Evolutionary conservation across 2,797 vertebrate species (phyloP).

Genomic region (Ptychobarbus kaznakovi): DNA sequence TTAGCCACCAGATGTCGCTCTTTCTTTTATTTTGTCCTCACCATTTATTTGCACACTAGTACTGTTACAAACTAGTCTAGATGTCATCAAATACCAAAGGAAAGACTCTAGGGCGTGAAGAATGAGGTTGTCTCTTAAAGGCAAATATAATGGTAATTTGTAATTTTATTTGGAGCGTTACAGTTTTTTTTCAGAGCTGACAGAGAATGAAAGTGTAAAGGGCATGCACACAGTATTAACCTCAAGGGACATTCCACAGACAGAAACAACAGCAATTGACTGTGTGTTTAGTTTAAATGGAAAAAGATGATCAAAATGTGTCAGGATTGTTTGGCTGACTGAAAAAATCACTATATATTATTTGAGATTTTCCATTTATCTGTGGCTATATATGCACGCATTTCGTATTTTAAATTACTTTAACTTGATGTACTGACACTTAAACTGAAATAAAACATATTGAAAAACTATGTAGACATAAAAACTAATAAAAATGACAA

Average conservation of each 20-base stretch:
- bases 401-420: not conserved
- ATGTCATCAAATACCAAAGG: not conserved
- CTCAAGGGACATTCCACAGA: constrained; percentile 26
- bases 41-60: not conserved
- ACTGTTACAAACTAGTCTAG: not conserved
- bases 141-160: not conserved
- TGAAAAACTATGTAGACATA: not conserved
- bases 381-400: too few relatives aligned
- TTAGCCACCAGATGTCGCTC: constrained; percentile 19
- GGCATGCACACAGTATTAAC: constrained; percentile 6
- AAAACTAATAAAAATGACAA: not conserved
- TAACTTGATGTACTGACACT: not conserved
- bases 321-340: not conserved
- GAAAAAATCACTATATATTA: not conserved
- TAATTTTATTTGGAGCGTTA: not conserved
- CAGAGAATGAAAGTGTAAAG: constrained; percentile 6
- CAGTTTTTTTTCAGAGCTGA: not conserved
- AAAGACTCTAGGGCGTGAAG: not conserved
- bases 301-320: not conserved
- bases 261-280: constrained; percentile 22
- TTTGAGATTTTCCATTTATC: too few relatives aligned
- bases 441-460: not conserved
- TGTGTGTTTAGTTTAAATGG: not conserved
- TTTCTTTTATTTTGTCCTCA: not conserved
- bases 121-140: not conserved